Evolutionary conservation across 2,113 vertebrate species (phyloP).

Genomic region (Connochaetes taurinus): DNA sequence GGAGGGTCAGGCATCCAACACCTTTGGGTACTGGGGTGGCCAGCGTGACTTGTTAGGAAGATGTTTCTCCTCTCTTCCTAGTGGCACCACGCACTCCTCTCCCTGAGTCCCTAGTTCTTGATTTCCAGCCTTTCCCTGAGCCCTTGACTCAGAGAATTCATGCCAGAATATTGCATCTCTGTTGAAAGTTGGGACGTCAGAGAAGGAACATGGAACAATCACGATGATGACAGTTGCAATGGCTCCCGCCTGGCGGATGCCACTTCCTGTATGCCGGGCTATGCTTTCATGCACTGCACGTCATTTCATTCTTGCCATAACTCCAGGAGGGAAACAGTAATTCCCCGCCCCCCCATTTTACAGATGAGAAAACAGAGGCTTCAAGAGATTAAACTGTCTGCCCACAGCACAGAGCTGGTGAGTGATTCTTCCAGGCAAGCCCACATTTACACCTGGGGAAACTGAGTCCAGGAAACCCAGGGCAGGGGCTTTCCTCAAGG

Average conservation of each 20-base stretch:
- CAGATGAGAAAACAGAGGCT: not conserved
- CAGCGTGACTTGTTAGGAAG: not conserved
- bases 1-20: too few relatives aligned
- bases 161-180: not conserved
- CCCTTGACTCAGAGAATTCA: not conserved
- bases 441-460: not conserved
- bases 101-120: not conserved
- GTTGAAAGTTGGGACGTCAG: not conserved
- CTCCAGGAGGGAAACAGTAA: not conserved
- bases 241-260: rapidly evolving
- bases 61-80: not conserved
- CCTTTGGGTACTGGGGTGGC: not conserved
- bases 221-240: rapidly evolving
- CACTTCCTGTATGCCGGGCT: rapidly evolving
- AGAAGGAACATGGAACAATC: not conserved
- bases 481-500: not conserved
- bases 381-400: not conserved
- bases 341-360: rapidly evolving
- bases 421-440: not conserved
- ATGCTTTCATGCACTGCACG: rapidly evolving
- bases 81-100: rapidly evolving
- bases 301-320: not conserved
- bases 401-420: not conserved
- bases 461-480: not conserved
- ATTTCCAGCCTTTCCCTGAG: not conserved